Conservation (phyloP, 1,140 invertebrate genomes). For the Melitaea cinxia region DNA sequence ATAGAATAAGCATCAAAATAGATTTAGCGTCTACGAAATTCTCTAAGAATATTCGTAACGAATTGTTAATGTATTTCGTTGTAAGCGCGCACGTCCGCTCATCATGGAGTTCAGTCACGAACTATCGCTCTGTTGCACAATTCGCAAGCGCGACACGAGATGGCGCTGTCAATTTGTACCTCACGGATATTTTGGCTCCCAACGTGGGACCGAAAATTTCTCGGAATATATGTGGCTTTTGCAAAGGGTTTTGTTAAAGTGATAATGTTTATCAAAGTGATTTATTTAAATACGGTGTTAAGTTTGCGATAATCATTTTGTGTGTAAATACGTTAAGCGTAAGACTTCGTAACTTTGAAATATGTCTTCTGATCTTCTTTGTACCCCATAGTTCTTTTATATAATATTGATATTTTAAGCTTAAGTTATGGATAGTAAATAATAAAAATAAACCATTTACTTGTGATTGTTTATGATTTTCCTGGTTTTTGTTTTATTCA, state of each 20-base stretch:
- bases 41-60: slow-evolving; percentile 25
- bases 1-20: slow-evolving; percentile 14
- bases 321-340: no score
- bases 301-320: no score
- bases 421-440: no score
- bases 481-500: no score
- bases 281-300: no score
- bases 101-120: slow-evolving; percentile 67
- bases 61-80: slow-evolving; percentile 51
- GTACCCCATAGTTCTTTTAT: no score
- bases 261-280: not conserved
- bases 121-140: slow-evolving; percentile 50
- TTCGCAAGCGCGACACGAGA: slow-evolving; percentile 50
- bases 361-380: no score
- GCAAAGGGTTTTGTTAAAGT: not conserved
- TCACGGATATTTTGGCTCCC: slow-evolving; percentile 64
- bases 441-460: no score
- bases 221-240: not conserved
- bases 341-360: no score
- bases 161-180: slow-evolving; percentile 71
- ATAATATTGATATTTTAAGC: no score
- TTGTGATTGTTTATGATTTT: no score
- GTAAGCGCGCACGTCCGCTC: slow-evolving; percentile 53
- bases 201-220: slow-evolving; percentile 49
- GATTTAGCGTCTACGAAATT: slow-evolving; percentile 16